Evolutionary conservation across 2,797 vertebrate species (phyloP).

Genomic region (Buceros bicornis): DNA sequence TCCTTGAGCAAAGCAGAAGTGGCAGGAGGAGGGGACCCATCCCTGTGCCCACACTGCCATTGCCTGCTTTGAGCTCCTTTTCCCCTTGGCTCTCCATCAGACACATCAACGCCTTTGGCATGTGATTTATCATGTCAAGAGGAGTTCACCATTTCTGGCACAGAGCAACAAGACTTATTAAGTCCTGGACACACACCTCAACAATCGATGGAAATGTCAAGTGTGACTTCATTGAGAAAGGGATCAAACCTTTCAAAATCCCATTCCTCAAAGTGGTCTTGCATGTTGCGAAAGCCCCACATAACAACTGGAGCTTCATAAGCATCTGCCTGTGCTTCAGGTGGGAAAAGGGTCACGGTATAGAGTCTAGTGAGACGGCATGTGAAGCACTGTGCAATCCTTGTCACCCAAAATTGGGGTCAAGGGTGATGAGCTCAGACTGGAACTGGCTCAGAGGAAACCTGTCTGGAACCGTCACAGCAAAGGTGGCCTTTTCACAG

Average conservation of each 20-base stretch:
- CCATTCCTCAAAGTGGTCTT: neutral
- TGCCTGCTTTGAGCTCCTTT: neutral
- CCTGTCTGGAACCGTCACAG: neutral
- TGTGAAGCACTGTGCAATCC: rapidly evolving
- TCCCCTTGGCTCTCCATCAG: neutral
- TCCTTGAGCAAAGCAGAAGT: neutral
- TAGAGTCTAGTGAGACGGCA: neutral
- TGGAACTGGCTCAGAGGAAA: neutral
- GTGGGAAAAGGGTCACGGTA: neutral
- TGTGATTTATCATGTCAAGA: neutral
- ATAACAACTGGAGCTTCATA: neutral
- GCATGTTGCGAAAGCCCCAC: neutral
- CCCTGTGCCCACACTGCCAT: rapidly evolving
- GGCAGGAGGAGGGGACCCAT: neutral
- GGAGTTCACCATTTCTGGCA: slow-evolving; percentile 5
- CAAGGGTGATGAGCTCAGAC: neutral
- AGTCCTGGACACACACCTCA: neutral
- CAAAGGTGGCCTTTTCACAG: neutral
- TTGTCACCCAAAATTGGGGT: neutral
- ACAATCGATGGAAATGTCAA: slow-evolving; percentile 7
- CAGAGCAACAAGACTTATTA: slow-evolving; percentile 9
- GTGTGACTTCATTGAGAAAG: neutral
- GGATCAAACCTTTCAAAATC: slow-evolving; percentile 3
- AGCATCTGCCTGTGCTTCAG: neutral
- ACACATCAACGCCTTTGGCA: neutral